Percentiles rank a stretch among this genome's conserved stretches.
These are phyloP conservation scores for Phaonia tiefii DNA, from an alignment of 2,888 invertebrate species.

Conservation along the genomic window DNA sequence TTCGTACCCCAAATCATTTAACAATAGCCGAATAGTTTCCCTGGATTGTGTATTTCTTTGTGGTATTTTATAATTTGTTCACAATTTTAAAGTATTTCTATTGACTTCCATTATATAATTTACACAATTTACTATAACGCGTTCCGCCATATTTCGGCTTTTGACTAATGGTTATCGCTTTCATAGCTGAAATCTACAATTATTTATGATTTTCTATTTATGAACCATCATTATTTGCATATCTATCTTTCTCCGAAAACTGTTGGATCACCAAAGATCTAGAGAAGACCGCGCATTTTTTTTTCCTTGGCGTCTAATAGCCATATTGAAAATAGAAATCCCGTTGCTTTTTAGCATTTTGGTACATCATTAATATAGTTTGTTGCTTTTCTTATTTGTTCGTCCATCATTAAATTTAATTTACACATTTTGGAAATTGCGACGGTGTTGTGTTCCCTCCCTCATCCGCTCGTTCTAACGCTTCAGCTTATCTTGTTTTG, in stretches of 20 bases:
- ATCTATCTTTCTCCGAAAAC: neutral
- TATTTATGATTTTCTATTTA: conserved; percentile 30
- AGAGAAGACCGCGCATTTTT: neutral
- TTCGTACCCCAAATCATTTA: neutral
- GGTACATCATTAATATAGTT: conserved; percentile 25
- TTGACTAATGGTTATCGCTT: conserved; percentile 37
- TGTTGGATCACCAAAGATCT: neutral
- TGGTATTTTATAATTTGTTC: neutral
- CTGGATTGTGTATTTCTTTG: neutral
- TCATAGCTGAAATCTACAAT: conserved; percentile 40
- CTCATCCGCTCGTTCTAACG: too few relatives aligned
- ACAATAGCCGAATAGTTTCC: conserved; percentile 3
- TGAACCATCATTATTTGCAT: conserved; percentile 19
- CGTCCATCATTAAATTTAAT: conserved; percentile 19
- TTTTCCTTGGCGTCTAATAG: neutral
- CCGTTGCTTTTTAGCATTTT: conserved; percentile 20
- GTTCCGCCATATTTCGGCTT: neutral
- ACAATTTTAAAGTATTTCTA: neutral
- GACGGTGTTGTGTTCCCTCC: too few relatives aligned
- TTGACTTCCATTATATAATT: neutral
- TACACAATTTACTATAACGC: conserved; percentile 9
- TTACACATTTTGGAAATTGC: conserved; percentile 2
- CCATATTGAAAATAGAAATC: neutral
- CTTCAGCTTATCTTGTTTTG: conserved; percentile 1
- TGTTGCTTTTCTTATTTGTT: neutral